Percentiles rank a stretch among this genome's conserved stretches.
phyloP scores from a whole-genome alignment of 1,140 invertebrate species.

The Drosophila navojoa region DNA sequence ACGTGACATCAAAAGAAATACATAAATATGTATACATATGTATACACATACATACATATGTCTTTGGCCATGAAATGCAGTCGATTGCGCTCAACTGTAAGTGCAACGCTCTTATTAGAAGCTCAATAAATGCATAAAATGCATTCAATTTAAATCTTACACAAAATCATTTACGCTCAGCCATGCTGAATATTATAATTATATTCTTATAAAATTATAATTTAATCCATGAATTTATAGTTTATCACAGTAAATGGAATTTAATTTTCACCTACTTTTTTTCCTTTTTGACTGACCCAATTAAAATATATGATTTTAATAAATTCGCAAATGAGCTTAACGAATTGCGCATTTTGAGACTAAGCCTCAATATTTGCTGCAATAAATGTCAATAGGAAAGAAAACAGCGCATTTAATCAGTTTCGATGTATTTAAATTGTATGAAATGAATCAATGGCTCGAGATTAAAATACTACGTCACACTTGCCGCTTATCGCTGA shows the following conservation, averaged over 20 bases:
- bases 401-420: slow-evolving; percentile 30
- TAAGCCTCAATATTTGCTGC: background rate
- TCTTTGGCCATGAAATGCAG: too few species aligned
- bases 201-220: background rate
- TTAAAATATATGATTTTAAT: slow-evolving; percentile 1
- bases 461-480: slow-evolving; percentile 18
- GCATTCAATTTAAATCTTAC: too few species aligned
- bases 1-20: too few species aligned
- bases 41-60: background rate
- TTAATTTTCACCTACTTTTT: background rate
- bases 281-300: slow-evolving; percentile 1
- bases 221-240: background rate
- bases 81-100: too few species aligned
- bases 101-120: too few species aligned
- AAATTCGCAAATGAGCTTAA: slow-evolving; percentile 11
- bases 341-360: slow-evolving; percentile 36
- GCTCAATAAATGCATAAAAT: too few species aligned
- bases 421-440: slow-evolving; percentile 1
- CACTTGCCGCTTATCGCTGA: slow-evolving; percentile 17
- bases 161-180: background rate
- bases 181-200: background rate
- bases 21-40: too few species aligned
- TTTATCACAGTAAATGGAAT: background rate
- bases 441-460: slow-evolving; percentile 5
- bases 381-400: slow-evolving; percentile 9